Conservation (phyloP, 2,113 vertebrate species). For the Psammodynastes pulverulentus region DNA sequence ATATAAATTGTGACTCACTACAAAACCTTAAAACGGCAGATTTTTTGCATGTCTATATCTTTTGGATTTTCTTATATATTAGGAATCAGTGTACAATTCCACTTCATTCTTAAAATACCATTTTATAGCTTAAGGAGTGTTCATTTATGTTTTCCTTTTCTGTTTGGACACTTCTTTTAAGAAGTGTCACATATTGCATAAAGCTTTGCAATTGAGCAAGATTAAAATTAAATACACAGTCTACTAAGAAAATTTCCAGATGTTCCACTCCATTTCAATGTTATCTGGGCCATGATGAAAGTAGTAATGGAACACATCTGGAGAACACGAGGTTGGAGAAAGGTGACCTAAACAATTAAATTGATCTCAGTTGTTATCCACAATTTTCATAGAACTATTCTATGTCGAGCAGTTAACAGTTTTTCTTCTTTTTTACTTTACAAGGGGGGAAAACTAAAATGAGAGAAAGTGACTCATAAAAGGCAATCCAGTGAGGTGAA, state of each 20-base stretch:
- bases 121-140: background rate
- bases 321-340: background rate
- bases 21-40: background rate
- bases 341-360: background rate
- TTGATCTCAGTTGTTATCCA: background rate
- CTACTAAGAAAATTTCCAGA: background rate
- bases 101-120: background rate
- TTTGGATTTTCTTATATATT: background rate
- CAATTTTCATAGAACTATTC: background rate
- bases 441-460: background rate
- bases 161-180: background rate
- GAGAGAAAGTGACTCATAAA: background rate
- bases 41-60: background rate
- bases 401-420: background rate
- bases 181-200: background rate
- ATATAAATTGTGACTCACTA: background rate
- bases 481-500: background rate
- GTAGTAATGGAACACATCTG: background rate
- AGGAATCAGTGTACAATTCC: background rate
- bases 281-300: background rate
- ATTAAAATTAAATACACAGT: background rate
- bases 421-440: background rate
- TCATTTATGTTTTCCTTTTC: background rate
- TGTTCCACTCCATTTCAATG: background rate
- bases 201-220: background rate